Evolutionary conservation across 2,888 invertebrate genomes (phyloP).

Genomic region (Agelastica alni): DNA sequence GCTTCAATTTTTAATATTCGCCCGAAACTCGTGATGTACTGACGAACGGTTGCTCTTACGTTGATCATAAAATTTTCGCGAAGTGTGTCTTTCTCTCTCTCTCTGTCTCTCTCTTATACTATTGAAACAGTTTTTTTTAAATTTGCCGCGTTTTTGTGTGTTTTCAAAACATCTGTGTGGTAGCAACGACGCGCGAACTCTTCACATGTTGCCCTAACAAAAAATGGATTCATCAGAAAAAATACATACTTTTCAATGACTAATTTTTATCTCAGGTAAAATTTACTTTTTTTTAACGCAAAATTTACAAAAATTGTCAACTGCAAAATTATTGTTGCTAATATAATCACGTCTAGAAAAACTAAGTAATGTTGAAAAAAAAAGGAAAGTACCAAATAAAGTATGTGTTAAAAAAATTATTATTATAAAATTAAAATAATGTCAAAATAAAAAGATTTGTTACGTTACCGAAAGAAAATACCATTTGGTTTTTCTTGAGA

Average conservation of each 20-base stretch:
- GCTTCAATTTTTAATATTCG: conserved; percentile 58
- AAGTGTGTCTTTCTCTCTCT: conserved; percentile 27
- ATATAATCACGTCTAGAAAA: no score
- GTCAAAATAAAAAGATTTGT: no score
- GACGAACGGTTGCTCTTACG: conserved; percentile 40
- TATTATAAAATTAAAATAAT: no score
- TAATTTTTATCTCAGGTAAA: conserved; percentile 39
- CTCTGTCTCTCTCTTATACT: no score
- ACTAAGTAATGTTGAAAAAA: no score
- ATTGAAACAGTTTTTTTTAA: conserved; percentile 21
- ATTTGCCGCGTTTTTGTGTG: conserved; percentile 49
- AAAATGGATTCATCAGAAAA: conserved; percentile 41
- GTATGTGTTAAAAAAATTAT: no score
- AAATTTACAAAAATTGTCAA: no score
- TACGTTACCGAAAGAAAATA: no score
- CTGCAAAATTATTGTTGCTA: no score
- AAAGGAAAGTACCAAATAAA: neutral
- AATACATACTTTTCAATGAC: conserved; percentile 39
- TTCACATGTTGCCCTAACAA: conserved; percentile 38
- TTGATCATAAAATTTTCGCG: conserved; percentile 25
- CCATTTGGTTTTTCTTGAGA: neutral
- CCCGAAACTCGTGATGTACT: conserved; percentile 52
- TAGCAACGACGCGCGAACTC: conserved; percentile 33
- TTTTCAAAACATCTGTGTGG: conserved; percentile 41
- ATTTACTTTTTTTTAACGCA: neutral